A percentile compares a stretch with the other conserved stretches of the same genome.
Evolutionary conservation across 2,797 vertebrate species (phyloP).

Genomic region (Dendrocincla fuliginosa): DNA sequence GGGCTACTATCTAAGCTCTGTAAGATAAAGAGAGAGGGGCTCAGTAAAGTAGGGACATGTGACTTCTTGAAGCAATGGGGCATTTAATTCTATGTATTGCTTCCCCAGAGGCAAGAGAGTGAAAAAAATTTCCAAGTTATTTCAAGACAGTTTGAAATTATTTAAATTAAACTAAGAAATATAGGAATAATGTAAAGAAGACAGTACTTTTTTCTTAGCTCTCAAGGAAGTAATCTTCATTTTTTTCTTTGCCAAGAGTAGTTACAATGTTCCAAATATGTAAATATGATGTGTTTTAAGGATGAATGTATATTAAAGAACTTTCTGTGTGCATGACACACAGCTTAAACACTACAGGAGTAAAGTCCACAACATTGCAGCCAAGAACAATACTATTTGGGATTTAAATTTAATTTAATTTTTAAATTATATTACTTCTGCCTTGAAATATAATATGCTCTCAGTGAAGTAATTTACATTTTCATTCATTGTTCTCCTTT

Average conservation of each 20-base stretch:
- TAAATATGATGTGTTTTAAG: background rate
- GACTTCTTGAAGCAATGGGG: background rate
- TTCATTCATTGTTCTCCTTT: background rate
- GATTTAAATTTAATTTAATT: background rate
- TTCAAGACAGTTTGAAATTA: background rate
- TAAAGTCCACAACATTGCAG: background rate
- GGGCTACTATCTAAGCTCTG: background rate
- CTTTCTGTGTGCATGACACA: background rate
- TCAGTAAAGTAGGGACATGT: background rate
- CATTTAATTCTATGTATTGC: background rate
- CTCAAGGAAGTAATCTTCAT: background rate
- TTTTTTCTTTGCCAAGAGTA: background rate
- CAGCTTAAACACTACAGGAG: background rate
- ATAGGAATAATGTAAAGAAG: background rate
- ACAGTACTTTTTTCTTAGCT: background rate
- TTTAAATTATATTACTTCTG: background rate
- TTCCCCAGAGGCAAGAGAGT: background rate
- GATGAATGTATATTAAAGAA: background rate
- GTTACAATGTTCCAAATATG: background rate
- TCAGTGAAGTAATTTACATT: slow-evolving; percentile 18
- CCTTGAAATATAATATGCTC: background rate
- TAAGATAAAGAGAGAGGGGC: background rate
- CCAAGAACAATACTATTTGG: background rate
- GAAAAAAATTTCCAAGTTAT: background rate
- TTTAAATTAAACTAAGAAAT: background rate